phyloP scores from a whole-genome alignment of 2,113 vertebrate genomes.

The Vulpes vulpes region DNA sequence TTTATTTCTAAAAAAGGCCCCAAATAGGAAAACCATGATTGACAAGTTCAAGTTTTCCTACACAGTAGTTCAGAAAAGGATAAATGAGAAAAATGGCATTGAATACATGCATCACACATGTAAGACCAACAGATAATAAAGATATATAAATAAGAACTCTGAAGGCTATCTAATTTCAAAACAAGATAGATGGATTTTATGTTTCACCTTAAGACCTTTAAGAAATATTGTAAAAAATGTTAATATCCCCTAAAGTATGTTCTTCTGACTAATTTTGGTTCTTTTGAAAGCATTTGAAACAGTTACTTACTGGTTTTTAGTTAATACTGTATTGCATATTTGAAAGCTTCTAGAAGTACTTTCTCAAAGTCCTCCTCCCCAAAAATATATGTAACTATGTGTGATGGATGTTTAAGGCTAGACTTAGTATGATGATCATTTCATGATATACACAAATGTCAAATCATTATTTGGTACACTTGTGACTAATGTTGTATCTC shows the following conservation, averaged over 20 bases:
- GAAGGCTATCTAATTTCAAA: neutral
- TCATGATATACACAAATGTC: neutral
- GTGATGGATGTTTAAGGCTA: neutral
- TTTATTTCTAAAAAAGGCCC: neutral
- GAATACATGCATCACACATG: neutral
- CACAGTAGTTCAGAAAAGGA: neutral
- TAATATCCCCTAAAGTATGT: neutral
- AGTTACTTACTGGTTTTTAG: neutral
- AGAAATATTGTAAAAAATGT: neutral
- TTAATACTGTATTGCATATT: neutral
- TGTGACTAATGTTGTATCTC: neutral
- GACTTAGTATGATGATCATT: neutral
- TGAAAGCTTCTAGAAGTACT: neutral
- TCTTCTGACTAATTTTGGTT: neutral
- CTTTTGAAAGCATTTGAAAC: neutral
- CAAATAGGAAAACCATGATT: neutral
- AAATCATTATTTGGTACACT: neutral
- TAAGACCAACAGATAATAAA: neutral
- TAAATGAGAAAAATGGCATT: neutral
- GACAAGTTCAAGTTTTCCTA: neutral
- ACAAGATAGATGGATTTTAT: neutral
- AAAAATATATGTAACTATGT: neutral
- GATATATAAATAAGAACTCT: neutral
- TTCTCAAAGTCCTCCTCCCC: neutral
- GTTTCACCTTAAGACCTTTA: neutral